A percentile compares a stretch with the other conserved stretches of the same genome.
These are phyloP conservation scores for Cetonia aurata DNA, from an alignment of 2,888 invertebrate species.

Conservation along the genomic window DNA sequence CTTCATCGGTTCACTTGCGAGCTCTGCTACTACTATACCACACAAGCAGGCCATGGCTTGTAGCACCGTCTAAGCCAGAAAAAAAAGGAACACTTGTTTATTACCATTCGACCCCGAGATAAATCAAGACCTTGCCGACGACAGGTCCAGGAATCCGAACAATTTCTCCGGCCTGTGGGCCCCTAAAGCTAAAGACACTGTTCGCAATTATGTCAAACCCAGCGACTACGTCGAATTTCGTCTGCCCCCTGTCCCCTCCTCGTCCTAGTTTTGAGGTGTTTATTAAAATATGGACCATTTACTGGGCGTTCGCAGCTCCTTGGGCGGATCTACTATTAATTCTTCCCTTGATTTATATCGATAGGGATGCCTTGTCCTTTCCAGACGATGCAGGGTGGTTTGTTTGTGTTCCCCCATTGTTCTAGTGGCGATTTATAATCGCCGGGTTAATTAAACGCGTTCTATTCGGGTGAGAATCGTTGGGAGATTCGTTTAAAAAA, in stretches of 20 bases:
- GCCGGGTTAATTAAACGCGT: background rate
- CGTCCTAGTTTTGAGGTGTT: constrained; percentile 6
- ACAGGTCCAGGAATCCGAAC: constrained; percentile 20
- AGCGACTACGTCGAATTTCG: background rate
- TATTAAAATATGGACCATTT: constrained; percentile 12
- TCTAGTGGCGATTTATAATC: constrained; percentile 5
- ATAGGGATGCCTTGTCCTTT: background rate
- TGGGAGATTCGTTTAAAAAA: background rate
- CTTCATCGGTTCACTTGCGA: too few relatives aligned
- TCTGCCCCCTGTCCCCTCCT: background rate
- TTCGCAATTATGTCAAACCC: constrained; percentile 2
- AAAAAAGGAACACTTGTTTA: constrained; percentile 24
- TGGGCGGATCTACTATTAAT: constrained; percentile 6
- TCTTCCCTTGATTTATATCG: constrained; percentile 20
- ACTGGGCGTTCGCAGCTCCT: background rate
- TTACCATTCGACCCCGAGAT: constrained; percentile 14
- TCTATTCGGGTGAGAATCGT: background rate
- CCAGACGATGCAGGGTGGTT: background rate
- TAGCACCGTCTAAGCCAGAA: too few relatives aligned
- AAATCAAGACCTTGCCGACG: constrained; percentile 11
- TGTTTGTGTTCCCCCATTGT: background rate
- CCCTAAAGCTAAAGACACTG: background rate
- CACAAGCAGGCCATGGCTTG: too few relatives aligned
- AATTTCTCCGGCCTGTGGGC: background rate
- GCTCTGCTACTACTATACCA: too few relatives aligned